Base-by-base conservation (phyloP, 2,888 invertebrate genomes). In the Eurois occulta region DNA sequence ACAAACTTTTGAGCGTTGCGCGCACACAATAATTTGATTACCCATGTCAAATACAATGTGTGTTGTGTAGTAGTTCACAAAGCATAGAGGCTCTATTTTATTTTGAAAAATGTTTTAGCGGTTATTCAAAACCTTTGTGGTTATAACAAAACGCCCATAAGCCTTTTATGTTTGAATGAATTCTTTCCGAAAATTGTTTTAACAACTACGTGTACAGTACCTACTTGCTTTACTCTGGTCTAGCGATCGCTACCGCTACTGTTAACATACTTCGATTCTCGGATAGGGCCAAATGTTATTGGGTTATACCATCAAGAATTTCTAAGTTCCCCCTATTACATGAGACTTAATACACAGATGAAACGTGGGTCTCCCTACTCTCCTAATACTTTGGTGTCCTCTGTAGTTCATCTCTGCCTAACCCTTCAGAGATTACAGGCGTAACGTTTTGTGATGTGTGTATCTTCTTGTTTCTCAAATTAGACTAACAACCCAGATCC, bases 21-120 rank as follows among this genome's bases (percentile, higher is more conserved):
- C 32, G 41, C 35, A 41, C 46, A 10, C 75, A 21, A 58, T 79
- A 73, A 84, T 84, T 81, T 79, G 72, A 81, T 81, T 70, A 62
- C 46, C 18, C 18, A 8, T 55, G 64, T 70, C 69, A 69, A 62
- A 84, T 46, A 69, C 67, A 82, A 70, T 72, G 24, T 55, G 24
- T 28, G 35, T n/a, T 32, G 11, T 28, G 28, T 41, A 28, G 48
- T 38, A 32, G 46, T 58, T 6, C 24, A 38, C 35, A 78, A 48
- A 65, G 35, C 48, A 60, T 3, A 32, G 3, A 38, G 35, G 24
- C 11, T 38, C 13, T 7, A 48, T 48, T 73, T 43, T 41, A n/a
- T 65, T 65, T 41, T 65, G 21, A 35, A 62, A 35, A n/a, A 21
- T 16, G n/a, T 41, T 65, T 41, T 10, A 8, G 3, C 28, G n/a